Conservation (phyloP, 2,888 invertebrate species). For the Artemia sp. region DNA sequence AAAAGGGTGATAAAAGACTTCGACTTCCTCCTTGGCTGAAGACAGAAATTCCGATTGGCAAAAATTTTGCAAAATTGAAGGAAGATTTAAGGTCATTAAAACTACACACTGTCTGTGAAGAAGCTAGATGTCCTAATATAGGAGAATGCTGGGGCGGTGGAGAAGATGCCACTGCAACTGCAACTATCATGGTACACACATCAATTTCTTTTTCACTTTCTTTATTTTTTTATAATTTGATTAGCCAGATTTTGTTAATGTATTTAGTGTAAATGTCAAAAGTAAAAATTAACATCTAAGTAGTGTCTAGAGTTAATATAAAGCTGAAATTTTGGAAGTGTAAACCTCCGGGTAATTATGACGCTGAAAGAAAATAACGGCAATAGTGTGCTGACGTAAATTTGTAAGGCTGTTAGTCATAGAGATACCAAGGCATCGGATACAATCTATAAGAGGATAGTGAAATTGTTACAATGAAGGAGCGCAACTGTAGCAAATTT, state of each 20-base stretch:
- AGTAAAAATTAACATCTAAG: not conserved
- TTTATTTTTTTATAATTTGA: too few relatives aligned
- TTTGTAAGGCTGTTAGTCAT: too few relatives aligned
- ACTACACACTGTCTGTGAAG: slow-evolving; percentile 89
- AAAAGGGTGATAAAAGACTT: slow-evolving; percentile 60
- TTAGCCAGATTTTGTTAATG: too few relatives aligned
- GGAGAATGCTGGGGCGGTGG: slow-evolving; percentile 98
- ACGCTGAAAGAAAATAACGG: too few relatives aligned
- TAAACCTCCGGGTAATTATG: too few relatives aligned
- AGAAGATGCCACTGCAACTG: slow-evolving; percentile 84
- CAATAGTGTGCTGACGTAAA: too few relatives aligned
- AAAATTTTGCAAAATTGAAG: slow-evolving; percentile 67
- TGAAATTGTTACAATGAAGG: too few relatives aligned
- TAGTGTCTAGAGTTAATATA: not conserved
- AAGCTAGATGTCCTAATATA: slow-evolving; percentile 92
- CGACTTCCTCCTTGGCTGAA: slow-evolving; percentile 88
- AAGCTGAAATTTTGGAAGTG: too few relatives aligned
- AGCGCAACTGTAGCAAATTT: too few relatives aligned
- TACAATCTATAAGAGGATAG: too few relatives aligned
- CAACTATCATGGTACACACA: slow-evolving; percentile 79
- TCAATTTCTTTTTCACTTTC: slow-evolving; percentile 21
- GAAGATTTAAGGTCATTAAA: slow-evolving; percentile 65
- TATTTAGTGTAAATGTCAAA: too few relatives aligned
- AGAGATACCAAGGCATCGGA: too few relatives aligned
- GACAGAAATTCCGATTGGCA: slow-evolving; percentile 75